Percentiles rank a stretch among this genome's conserved stretches.
Conservation (phyloP, 2,888 invertebrate genomes). For the Syritta pipiens region DNA sequence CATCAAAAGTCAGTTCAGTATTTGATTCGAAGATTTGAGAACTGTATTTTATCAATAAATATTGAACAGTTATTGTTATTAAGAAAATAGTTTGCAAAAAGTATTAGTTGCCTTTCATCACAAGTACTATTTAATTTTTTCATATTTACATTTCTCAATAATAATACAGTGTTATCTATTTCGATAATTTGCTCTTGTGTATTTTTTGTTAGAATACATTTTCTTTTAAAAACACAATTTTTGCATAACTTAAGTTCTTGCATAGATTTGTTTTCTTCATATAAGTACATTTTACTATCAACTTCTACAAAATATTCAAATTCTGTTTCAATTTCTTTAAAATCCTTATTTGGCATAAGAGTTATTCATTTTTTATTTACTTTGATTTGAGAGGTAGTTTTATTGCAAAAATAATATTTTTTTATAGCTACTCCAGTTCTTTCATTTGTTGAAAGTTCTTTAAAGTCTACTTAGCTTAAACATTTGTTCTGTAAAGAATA, state of each 20-base stretch:
- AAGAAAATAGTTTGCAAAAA: no score
- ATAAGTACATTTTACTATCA: neutral
- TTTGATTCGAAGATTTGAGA: neutral
- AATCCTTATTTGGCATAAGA: neutral
- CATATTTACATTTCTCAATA: no score
- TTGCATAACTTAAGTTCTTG: no score
- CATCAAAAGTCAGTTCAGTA: neutral
- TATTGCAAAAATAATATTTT: slow-evolving; percentile 3
- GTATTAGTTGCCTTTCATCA: no score
- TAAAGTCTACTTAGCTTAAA: neutral
- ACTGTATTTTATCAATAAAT: neutral
- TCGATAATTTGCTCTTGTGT: no score
- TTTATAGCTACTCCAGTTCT: neutral
- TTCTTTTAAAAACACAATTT: no score
- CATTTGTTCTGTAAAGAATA: neutral
- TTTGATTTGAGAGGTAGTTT: neutral
- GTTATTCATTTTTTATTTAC: neutral
- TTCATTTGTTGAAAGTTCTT: neutral
- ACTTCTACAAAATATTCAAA: no score
- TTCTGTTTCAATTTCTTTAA: neutral
- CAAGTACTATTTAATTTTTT: no score
- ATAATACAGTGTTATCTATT: no score
- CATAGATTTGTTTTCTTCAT: neutral
- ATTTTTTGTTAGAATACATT: no score
- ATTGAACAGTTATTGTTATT: neutral